Evolutionary conservation across 2,888 invertebrate species (phyloP).

Genomic region (Apomyelois bistriatella): DNA sequence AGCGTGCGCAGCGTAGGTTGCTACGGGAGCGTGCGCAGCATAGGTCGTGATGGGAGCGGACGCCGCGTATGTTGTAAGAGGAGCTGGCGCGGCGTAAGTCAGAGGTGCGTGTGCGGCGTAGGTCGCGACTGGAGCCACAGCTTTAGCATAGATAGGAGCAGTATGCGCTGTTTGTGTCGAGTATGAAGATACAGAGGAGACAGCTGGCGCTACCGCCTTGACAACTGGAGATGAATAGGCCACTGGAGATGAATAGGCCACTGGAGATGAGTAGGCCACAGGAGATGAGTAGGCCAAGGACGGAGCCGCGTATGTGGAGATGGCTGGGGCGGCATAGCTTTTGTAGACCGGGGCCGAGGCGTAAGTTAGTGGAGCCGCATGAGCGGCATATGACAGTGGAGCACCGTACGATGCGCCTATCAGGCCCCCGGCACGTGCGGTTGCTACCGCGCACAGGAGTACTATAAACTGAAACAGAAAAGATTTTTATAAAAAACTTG

Average conservation of each 20-base stretch:
- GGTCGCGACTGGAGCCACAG: constrained; percentile 36
- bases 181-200: constrained; percentile 37
- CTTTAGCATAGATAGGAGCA: constrained; percentile 28
- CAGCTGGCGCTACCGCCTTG: constrained; percentile 42
- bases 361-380: constrained; percentile 33
- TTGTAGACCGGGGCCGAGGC: constrained; percentile 39
- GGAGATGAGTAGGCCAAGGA: constrained; percentile 29
- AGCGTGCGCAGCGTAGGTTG: constrained; percentile 25
- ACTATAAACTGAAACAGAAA: constrained; percentile 65
- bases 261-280: constrained; percentile 45
- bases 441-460: constrained; percentile 77
- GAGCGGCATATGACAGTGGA: constrained; percentile 25
- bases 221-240: constrained; percentile 19
- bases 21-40: constrained; percentile 31
- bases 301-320: constrained; percentile 23
- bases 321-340: constrained; percentile 21
- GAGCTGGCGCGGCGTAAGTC: constrained; percentile 30
- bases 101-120: constrained; percentile 33
- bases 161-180: constrained; percentile 33
- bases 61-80: constrained; percentile 27
- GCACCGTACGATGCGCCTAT: constrained; percentile 43
- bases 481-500: not conserved
- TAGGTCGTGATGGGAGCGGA: constrained; percentile 33
- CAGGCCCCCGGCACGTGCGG: constrained; percentile 77
- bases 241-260: no score